Evolutionary conservation across 2,113 vertebrate genomes (phyloP), one percentile per base, ranked within the genome.

Genomic region (Ptychochromis oligacanthus): DNA sequence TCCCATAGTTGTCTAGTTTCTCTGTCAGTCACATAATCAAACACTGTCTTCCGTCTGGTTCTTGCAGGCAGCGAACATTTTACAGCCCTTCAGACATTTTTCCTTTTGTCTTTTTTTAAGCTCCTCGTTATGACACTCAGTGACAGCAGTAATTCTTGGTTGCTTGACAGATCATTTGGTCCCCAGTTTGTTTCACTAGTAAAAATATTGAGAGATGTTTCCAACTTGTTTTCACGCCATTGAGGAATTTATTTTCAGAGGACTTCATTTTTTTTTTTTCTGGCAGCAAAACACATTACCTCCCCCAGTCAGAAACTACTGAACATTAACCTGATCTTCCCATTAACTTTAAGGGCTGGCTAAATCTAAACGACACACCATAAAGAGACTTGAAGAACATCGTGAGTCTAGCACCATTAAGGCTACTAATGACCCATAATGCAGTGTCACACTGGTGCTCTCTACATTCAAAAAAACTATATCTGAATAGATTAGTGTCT

Each of bases 321-420:
- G 65, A 74, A 74, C 65, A 31, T 81, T 52, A 81, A 74, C 31
- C 56, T 52, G 40, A 18, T 34, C 24, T 52, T 36, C 40, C n/a
- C 20, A 31, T 57, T 81, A 80, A 67, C 36, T 70, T 80, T 79
- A 59, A 59, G 18, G 58, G 57, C 67, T 72, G 46, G 67, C 67
- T 72, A 72, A 72, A 72, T 54, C 67, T 72, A 54, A 72, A 72
- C 46, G 67, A 72, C 67, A 72, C 67, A 34, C 67, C 67, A 72
- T 72, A 72, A 72, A 72, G 46, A 72, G 67, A 72, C 67, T 72
- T 54, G 67, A 72, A 72, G 67, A 72, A 54, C 67, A 72, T 54
- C 67, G 67, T 72, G 67, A 72, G 67, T 46, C 46, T 54, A 52
- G 26, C 46, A 54, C 67, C 67, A 72, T 72, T 72, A 34, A 54